Base-by-base conservation (phyloP, 1,140 invertebrate species). In the Dinothrombium tinctorium region DNA sequence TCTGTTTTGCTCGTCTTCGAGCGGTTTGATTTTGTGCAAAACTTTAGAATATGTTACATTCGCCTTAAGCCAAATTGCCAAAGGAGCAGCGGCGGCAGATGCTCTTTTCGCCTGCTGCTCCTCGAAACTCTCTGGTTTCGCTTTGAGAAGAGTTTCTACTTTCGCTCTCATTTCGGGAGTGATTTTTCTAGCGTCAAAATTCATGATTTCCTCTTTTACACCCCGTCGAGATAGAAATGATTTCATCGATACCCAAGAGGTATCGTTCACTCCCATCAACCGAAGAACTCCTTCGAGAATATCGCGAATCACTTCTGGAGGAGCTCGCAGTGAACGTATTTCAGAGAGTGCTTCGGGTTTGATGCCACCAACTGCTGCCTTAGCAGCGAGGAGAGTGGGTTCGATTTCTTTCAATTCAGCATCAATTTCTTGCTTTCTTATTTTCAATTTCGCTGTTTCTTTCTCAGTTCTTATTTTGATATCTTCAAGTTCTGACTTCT, bases 221-320 rank as follows among this genome's bases (percentile, higher is more conserved):
- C 90, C 89, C 35, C 86, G 66, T 59, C 94, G 92, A 0, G 84
- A 81, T 19, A 98, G 58, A 55, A 98, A 98, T 17, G 60, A 84
- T 56, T 96, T 95, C 90, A 99, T 99, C 49, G 83, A 90, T 52
- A 90, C 89, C 94, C 94, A 99, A 0, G 89, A 95, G 0, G 89
- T 96, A 56, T 99, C 94, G 36, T 78, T 72, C 41, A 87, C 92
- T 8, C 90, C 92, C 89, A 99, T 96, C 7, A 99, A 61, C n/a
- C 83, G 64, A 2, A 99, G 60, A 28, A 99, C 92, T 15, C 86
- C 92, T 59, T 99, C 89, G 2, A 99, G 59, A 47, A 99, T 92
- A 53, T 98, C 90, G 20, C 89, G 63, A 25, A 99, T 92, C 0
- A 89, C 71, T 44, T 94, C 86, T 0, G 94, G 92, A 0, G 94